phyloP scores from a whole-genome alignment of 2,888 invertebrate species.

The Ctena decussata region DNA sequence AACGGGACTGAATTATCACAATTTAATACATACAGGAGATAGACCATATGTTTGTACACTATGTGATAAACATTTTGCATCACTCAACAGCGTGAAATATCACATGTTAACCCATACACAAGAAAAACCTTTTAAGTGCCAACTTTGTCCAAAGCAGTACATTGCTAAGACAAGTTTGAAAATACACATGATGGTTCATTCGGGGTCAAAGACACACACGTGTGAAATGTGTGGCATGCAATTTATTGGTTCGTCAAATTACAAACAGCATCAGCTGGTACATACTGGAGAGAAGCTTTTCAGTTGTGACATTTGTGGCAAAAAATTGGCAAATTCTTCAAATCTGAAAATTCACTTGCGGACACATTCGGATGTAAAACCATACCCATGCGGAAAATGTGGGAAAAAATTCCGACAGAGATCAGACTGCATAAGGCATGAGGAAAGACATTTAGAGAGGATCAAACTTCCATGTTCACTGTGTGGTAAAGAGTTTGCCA shows the following conservation, averaged over 20 bases:
- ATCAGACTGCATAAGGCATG: neutral
- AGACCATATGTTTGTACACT: neutral
- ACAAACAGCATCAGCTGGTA: neutral
- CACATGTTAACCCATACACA: conserved; percentile 7
- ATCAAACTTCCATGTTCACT: neutral
- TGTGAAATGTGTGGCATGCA: neutral
- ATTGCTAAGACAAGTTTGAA: neutral
- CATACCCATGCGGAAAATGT: neutral
- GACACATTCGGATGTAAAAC: neutral
- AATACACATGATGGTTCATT: conserved; percentile 6
- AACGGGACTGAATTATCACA: neutral
- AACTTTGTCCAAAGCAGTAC: neutral
- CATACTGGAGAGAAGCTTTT: neutral
- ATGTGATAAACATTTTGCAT: neutral
- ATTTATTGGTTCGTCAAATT: neutral
- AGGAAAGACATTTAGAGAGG: neutral
- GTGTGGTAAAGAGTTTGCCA: neutral
- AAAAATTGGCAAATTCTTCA: neutral
- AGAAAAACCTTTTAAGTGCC: neutral
- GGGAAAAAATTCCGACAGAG: neutral
- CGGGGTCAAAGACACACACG: neutral
- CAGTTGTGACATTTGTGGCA: neutral
- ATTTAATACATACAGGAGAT: neutral
- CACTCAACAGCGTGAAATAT: neutral
- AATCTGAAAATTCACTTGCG: conserved; percentile 11